phyloP scores from a whole-genome alignment of 2,888 invertebrate species.

The Apamea anceps region DNA sequence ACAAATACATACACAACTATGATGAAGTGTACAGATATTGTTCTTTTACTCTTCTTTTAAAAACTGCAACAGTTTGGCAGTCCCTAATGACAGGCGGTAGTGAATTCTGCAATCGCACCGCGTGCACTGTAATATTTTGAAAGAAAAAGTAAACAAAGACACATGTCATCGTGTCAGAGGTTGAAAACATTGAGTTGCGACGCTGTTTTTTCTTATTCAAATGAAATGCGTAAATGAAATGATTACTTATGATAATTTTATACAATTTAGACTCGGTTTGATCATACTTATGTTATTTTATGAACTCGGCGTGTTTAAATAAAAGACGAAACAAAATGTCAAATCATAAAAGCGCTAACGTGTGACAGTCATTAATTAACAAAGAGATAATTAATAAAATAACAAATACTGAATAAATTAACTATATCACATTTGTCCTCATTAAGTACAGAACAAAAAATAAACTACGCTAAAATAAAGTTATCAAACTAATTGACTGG shows the following conservation, averaged over 20 bases:
- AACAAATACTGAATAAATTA: not conserved
- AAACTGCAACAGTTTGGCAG: no score
- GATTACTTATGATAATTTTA: constrained; percentile 7
- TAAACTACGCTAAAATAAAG: constrained; percentile 17
- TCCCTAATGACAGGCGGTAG: no score
- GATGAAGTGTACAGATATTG: no score
- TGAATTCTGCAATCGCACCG: no score
- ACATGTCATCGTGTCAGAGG: not conserved
- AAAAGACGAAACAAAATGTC: not conserved
- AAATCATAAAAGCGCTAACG: not conserved
- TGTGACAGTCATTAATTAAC: not conserved
- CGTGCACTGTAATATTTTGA: no score
- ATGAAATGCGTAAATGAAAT: constrained; percentile 2
- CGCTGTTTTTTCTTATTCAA: not conserved
- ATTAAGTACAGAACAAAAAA: not conserved
- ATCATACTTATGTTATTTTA: not conserved
- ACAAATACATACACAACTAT: no score
- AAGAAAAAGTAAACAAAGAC: not conserved
- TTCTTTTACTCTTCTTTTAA: no score
- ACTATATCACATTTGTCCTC: not conserved
- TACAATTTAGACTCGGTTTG: not conserved
- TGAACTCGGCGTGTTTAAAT: not conserved
- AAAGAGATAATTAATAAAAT: not conserved
- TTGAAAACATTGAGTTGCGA: not conserved
- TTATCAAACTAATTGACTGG: constrained; percentile 26